Evolutionary conservation across 2,888 invertebrate genomes (phyloP), one percentile per base, ranked within the genome.

Genomic region (Pollenia labialis): DNA sequence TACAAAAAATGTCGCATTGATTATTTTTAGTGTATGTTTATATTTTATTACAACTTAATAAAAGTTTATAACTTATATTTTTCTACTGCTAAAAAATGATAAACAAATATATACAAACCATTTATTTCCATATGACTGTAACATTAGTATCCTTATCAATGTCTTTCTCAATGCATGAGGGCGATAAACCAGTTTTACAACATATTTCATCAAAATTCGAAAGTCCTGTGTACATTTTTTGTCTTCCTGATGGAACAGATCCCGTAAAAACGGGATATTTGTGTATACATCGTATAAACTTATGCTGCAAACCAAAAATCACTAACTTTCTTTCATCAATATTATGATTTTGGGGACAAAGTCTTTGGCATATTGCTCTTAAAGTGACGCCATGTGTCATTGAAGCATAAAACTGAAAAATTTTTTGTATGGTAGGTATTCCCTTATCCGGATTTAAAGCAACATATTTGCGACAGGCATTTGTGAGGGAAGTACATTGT

Each of bases 151-250:
- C 98, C 85, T 96, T 95, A 90, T 98, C 98, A 18, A 98, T 95
- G 87, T 97, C 95, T 89, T 97, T 96, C 90, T 97, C 97, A 74
- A 98, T 94, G 85, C 96, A 95, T 58, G 95, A 95, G 8, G 96
- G 94, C 79, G 96, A 96, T 60, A 97, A 94, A 16, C 96, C 96
- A 11, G 97, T 96, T 82, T 96, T 95, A 91, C 98, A 97, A 93
- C 98, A 98, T 90, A 99, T 98, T 93, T 98, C 97, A 93, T 99
- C 98, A 81, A 96, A 95, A 92, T 96, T 97, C 87, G 96, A 96
- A 0, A 95, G 94, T 0, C 98, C 98, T 62, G 96, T 97, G 91
- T 98, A 97, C 90, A 96, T 94, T 72, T 95, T 94, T 56, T 95
- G 95, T 52, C 96, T 93, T 14, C 94, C 92, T 0, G 93, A 91